phyloP scores from a whole-genome alignment of 2,113 vertebrate species.

The Cyprinodon tularosa region DNA sequence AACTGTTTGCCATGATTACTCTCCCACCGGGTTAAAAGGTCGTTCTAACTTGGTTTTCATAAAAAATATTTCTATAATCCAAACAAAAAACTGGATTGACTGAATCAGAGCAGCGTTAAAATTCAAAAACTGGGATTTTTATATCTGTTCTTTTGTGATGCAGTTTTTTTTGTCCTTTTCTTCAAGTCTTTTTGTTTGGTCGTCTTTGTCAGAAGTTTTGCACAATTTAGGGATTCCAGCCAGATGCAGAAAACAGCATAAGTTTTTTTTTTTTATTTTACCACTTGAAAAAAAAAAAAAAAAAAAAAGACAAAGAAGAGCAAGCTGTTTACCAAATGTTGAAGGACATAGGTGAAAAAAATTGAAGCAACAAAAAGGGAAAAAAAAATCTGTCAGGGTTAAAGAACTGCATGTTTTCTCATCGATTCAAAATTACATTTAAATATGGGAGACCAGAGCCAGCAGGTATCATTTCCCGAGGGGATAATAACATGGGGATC shows the following conservation, averaged over 20 bases:
- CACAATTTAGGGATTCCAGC: slow-evolving; percentile 55
- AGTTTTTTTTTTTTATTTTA: slow-evolving; percentile 36
- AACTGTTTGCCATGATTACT: slow-evolving; percentile 18
- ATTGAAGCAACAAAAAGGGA: slow-evolving; percentile 21
- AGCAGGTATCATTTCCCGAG: slow-evolving; percentile 32
- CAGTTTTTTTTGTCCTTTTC: neutral
- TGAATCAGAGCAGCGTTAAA: slow-evolving; percentile 24
- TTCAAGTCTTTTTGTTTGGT: slow-evolving; percentile 14
- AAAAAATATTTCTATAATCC: slow-evolving; percentile 15
- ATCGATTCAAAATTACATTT: slow-evolving; percentile 5
- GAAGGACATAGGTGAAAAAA: slow-evolving; percentile 31
- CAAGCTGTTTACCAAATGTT: slow-evolving; percentile 67
- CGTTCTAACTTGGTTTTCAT: slow-evolving; percentile 24
- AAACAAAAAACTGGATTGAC: slow-evolving; percentile 30
- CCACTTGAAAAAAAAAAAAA: slow-evolving; percentile 52
- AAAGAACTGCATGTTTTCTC: neutral
- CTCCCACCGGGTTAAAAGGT: slow-evolving; percentile 9
- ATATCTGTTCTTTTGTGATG: slow-evolving; percentile 25
- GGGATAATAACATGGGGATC: slow-evolving; percentile 28
- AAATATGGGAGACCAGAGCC: slow-evolving; percentile 39
- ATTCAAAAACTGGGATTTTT: slow-evolving; percentile 21
- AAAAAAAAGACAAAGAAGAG: slow-evolving; percentile 67
- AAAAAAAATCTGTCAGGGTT: slow-evolving; percentile 8
- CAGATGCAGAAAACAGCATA: slow-evolving; percentile 40
- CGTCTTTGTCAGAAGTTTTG: slow-evolving; percentile 32